Base-by-base conservation (phyloP, 2,113 vertebrate species). In the Petroica traversi region DNA sequence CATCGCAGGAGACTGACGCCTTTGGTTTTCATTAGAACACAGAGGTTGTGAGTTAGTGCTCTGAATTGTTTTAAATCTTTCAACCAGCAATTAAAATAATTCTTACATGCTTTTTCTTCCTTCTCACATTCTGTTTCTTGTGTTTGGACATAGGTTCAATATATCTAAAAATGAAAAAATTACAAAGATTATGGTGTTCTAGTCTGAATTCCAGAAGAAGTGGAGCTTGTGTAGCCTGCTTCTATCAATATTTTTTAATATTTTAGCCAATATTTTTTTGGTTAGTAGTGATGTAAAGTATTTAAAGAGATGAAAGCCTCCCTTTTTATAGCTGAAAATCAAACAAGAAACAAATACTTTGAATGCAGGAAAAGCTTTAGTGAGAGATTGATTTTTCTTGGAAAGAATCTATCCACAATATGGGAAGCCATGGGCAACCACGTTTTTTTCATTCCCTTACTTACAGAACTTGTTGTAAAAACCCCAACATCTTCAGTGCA, bases 401-500 rank as follows among this genome's bases (percentile, higher is more conserved):
- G 28, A 14, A 84, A 58, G 33, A 58, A 49, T 36, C 31, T 80
- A 11, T 52, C 25, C 10, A 71, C 13, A 24, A 45, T 20, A 34
- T 11, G 57, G 28, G 17, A 81, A 92, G 24, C 10, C 19, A 34
- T 23, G 10, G 6, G 3, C 7, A 43, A 26, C 5, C 14, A 15
- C 24, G 43, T 84, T 77, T 76, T 64, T 69, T 40, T 9, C 20
- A 34, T 66, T 87, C 9, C 2, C 9, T 72, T 79, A 12, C 14
- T 72, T 54, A 59, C 5, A 76, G 34, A 84, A 16, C 29, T 77
- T 25, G 11, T 45, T 81, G 77, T 74, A 23, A 80, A 61, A 86
- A 68, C 6, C 11, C 3, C 2, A 28, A 1, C 40, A 7, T 57
- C 13, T 52, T 69, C 1, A 3, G 6, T 57, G 48, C 14, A 77